These are phyloP conservation scores for Stictonetta naevosa DNA, from an alignment of 2,113 vertebrate genomes.

Conservation along the genomic window DNA sequence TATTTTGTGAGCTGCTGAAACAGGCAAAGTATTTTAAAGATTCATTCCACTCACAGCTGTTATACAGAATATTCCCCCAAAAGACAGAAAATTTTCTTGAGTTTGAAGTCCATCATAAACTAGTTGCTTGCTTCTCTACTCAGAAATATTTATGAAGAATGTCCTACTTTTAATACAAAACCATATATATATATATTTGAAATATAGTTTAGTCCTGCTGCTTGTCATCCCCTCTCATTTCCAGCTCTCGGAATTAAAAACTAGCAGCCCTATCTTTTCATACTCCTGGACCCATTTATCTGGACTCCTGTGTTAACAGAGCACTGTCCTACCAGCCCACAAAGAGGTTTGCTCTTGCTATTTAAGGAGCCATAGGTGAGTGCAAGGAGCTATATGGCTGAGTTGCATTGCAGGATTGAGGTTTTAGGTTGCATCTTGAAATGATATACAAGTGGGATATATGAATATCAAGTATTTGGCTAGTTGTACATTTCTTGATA, in stretches of 20 bases:
- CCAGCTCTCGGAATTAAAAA: not conserved
- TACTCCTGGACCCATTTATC: not conserved
- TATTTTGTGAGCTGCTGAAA: slow-evolving; percentile 12
- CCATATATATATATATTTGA: rapidly evolving
- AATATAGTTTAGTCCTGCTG: not conserved
- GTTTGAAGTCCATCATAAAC: not conserved
- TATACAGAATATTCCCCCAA: not conserved
- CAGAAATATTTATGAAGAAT: not conserved
- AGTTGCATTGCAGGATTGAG: not conserved
- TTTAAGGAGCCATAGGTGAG: not conserved
- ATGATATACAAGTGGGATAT: not conserved
- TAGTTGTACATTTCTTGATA: not conserved
- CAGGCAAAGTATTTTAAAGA: not conserved
- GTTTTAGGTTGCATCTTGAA: not conserved
- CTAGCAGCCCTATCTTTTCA: not conserved
- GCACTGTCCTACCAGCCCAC: not conserved
- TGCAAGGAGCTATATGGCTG: not conserved
- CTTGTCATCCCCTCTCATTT: not conserved
- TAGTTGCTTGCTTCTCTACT: not conserved
- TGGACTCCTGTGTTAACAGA: not conserved
- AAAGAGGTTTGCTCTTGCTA: not conserved
- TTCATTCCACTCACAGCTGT: not conserved
- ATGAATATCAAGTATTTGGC: not conserved
- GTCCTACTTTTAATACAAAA: not conserved
- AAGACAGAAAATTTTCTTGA: not conserved